Percentiles rank a stretch among this genome's conserved stretches.
Evolutionary conservation across 2,888 invertebrate genomes (phyloP).

Genomic region (Chorisops tibialis): DNA sequence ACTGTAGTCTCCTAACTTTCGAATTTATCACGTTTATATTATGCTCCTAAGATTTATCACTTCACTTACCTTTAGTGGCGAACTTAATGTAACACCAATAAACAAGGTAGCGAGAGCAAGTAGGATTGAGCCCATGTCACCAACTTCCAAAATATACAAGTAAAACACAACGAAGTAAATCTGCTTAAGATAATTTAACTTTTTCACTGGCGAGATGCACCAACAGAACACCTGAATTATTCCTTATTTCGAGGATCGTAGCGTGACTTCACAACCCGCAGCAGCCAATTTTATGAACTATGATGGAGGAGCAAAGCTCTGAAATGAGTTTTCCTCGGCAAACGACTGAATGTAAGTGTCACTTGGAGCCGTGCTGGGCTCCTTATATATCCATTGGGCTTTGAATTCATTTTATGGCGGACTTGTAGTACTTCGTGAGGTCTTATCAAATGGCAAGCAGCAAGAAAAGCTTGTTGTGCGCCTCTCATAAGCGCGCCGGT

Average conservation of each 20-base stretch:
- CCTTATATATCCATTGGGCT: slow-evolving; percentile 10
- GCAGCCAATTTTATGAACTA: too few species aligned
- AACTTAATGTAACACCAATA: slow-evolving; percentile 14
- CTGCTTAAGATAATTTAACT: neutral
- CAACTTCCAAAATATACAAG: neutral
- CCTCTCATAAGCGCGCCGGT: too few species aligned
- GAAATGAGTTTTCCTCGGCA: slow-evolving; percentile 12
- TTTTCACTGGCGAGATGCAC: slow-evolving; percentile 12
- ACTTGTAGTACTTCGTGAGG: slow-evolving; percentile 2
- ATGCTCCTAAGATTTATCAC: neutral
- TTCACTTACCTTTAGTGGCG: slow-evolving; percentile 20
- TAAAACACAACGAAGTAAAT: neutral
- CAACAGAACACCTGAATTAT: slow-evolving; percentile 6
- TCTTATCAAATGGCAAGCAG: slow-evolving; percentile 12
- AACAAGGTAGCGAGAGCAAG: slow-evolving; percentile 5
- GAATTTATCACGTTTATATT: neutral
- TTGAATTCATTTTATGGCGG: neutral
- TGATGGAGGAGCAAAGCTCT: neutral
- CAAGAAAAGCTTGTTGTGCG: neutral
- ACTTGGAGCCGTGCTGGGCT: slow-evolving; percentile 23
- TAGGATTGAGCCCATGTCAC: neutral
- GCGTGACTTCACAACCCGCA: too few species aligned
- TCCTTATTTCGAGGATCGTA: neutral
- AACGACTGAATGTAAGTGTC: slow-evolving; percentile 23
- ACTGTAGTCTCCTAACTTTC: too few species aligned